Evolutionary conservation across 23 tunicate species (phyloP).

Genomic region (Oikopleura dioica): DNA sequence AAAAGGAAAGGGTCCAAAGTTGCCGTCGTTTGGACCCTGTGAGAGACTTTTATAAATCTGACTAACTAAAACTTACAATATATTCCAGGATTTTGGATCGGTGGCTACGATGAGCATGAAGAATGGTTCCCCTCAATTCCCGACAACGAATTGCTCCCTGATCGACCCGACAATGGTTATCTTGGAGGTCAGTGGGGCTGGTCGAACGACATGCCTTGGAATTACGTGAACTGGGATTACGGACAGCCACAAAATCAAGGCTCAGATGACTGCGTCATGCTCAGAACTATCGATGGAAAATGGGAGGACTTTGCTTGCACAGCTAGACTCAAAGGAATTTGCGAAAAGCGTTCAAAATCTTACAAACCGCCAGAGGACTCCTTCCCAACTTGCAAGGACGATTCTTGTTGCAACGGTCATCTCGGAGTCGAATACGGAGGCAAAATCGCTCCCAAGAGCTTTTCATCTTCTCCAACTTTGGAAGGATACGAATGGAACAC

Average conservation of each 20-base stretch:
- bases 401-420: slow-evolving; percentile 8
- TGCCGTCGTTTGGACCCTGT: too few species aligned
- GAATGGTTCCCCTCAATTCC: neutral
- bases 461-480: neutral
- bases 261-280: slow-evolving; percentile 3
- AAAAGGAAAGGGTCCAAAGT: too few species aligned
- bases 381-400: neutral
- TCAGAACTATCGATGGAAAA: neutral
- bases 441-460: neutral
- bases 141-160: too few species aligned
- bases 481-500: neutral
- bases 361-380: neutral
- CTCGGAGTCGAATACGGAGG: slow-evolving; percentile 7
- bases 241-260: slow-evolving; percentile 10
- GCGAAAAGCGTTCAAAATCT: neutral
- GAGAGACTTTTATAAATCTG: too few species aligned
- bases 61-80: too few species aligned
- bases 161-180: slow-evolving; percentile 6
- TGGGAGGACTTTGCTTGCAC: slow-evolving; percentile 8
- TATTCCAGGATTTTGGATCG: slow-evolving; percentile 11
- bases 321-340: neutral
- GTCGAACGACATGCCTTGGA: neutral
- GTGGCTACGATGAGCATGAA: slow-evolving; percentile 2
- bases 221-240: neutral
- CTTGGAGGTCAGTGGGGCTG: slow-evolving; percentile 8